phyloP scores from a whole-genome alignment of 2,113 vertebrate genomes.

The Scomber scombrus region DNA sequence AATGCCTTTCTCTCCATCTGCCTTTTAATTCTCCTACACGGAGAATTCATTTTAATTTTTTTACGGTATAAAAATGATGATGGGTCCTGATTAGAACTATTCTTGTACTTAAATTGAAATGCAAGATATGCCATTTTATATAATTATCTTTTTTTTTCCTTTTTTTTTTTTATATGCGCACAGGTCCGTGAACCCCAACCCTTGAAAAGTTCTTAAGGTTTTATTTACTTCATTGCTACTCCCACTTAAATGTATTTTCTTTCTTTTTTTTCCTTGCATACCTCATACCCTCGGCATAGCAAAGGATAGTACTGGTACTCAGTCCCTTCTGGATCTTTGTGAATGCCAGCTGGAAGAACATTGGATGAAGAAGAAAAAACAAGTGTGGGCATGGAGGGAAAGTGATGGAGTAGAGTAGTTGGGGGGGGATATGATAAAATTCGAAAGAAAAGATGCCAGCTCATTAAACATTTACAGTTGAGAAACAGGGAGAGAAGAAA shows the following conservation, averaged over 20 bases:
- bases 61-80: conserved; percentile 58
- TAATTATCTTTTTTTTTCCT: conserved; percentile 50
- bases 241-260: conserved; percentile 37
- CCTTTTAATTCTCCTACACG: conserved; percentile 61
- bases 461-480: conserved; percentile 73
- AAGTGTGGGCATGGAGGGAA: conserved; percentile 48
- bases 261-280: conserved; percentile 52
- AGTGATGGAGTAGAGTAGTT: conserved; percentile 41
- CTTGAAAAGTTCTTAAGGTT: conserved; percentile 53
- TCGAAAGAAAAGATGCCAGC: conserved; percentile 64
- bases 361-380: conserved; percentile 56
- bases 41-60: conserved; percentile 67
- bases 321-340: conserved; percentile 57
- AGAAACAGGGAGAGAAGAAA: conserved; percentile 60
- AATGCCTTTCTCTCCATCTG: conserved; percentile 52
- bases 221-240: conserved; percentile 70
- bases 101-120: conserved; percentile 77
- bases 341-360: conserved; percentile 64
- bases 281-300: conserved; percentile 57
- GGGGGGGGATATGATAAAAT: conserved; percentile 26
- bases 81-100: conserved; percentile 70
- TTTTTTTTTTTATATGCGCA: conserved; percentile 51
- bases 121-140: conserved; percentile 64
- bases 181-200: conserved; percentile 15
- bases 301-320: conserved; percentile 61